A percentile compares a stretch with the other conserved stretches of the same genome.
phyloP scores from a whole-genome alignment of 2,888 invertebrate species.

The Choristoneura rosaceana region DNA sequence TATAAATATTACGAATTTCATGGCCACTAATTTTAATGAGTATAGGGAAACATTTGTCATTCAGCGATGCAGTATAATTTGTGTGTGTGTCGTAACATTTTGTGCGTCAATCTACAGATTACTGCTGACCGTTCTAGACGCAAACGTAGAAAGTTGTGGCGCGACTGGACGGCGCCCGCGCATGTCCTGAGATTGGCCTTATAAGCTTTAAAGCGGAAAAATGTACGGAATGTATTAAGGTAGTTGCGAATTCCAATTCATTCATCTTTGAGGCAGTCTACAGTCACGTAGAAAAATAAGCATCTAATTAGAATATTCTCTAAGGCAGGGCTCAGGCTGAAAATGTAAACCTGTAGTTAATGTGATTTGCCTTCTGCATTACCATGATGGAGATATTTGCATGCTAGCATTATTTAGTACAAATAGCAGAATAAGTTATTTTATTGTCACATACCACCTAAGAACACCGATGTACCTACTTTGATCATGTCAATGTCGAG shows the following conservation, averaged over 20 bases:
- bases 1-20: constrained; percentile 25
- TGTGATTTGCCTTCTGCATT: too few species aligned
- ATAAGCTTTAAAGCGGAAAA: constrained; percentile 76
- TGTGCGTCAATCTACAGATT: constrained; percentile 83
- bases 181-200: constrained; percentile 83
- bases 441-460: too few species aligned
- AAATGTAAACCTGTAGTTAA: too few species aligned
- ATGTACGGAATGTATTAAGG: constrained; percentile 69
- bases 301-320: neutral
- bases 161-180: constrained; percentile 82
- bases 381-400: too few species aligned
- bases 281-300: neutral
- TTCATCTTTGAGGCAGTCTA: neutral
- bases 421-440: too few species aligned
- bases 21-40: constrained; percentile 42
- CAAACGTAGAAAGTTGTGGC: constrained; percentile 84
- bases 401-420: too few species aligned
- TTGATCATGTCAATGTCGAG: too few species aligned
- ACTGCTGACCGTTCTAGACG: constrained; percentile 83
- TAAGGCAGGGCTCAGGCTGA: too few species aligned
- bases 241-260: constrained; percentile 47
- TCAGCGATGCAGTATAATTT: constrained; percentile 78
- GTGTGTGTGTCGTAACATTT: constrained; percentile 73
- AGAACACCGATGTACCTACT: too few species aligned
- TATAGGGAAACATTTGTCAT: constrained; percentile 63